phyloP scores from a whole-genome alignment of 2,797 vertebrate genomes.

The Pangasius sanitwongsei region DNA sequence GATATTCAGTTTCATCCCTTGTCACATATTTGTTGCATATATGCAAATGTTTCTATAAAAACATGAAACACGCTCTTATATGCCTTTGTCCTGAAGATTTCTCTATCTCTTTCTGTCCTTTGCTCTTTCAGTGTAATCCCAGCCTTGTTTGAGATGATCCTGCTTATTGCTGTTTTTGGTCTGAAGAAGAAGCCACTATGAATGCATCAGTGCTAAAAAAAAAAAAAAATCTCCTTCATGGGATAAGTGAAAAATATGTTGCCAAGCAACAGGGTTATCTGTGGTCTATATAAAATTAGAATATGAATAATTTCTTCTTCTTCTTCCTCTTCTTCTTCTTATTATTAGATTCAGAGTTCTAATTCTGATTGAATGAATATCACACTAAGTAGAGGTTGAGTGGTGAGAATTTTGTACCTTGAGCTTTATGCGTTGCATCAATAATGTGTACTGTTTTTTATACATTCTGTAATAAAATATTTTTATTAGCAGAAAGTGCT shows the following conservation, averaged over 20 bases:
- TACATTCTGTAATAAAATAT: conserved; percentile 4
- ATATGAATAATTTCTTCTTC: background rate
- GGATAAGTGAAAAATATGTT: conserved; percentile 32
- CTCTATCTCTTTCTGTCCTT: conserved; percentile 9
- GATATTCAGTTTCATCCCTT: background rate
- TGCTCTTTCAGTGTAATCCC: conserved; percentile 49
- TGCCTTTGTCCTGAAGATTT: background rate
- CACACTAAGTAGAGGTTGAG: background rate
- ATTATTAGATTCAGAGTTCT: background rate
- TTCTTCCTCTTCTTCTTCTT: background rate
- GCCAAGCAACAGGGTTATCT: conserved; percentile 33
- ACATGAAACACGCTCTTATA: background rate
- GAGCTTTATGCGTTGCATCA: background rate
- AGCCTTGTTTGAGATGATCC: conserved; percentile 53
- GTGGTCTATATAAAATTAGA: conserved; percentile 2
- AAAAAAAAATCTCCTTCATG: conserved; percentile 10
- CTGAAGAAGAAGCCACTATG: conserved; percentile 54
- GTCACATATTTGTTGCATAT: background rate
- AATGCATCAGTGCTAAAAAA: conserved; percentile 27
- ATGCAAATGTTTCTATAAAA: background rate
- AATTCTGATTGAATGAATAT: background rate
- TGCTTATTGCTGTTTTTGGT: conserved; percentile 53
- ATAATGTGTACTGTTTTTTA: background rate
- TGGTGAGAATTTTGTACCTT: background rate
- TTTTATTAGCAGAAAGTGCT: background rate